Base-by-base conservation (phyloP, 2,888 invertebrate species). In the Belgica antarctica region DNA sequence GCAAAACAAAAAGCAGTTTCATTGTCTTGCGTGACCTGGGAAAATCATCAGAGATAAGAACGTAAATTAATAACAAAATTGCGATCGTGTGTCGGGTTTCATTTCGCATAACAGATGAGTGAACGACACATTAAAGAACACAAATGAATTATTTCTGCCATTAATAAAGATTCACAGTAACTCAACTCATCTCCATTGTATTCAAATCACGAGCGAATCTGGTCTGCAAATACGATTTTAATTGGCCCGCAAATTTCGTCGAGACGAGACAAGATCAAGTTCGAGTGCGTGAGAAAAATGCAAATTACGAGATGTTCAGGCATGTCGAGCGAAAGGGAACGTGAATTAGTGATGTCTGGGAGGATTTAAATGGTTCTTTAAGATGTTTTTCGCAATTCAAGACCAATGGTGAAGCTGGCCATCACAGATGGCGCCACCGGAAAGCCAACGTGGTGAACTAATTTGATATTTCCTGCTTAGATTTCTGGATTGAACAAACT, bases 261-360 rank as follows among this genome's bases (percentile, higher is more conserved):
- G 15, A 10, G 46, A 7, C 46, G 46, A 46, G 15, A 46, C 46
- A 46, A 46, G n/a, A n/a, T 46, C 46, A 46, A 46, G 46, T n/a
- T 46, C 52, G 12, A 17, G 22, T 17, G 52, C 52, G 52, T 52
- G 52, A 52, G 52, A 52, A 52, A 52, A 52, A 46, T 46, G 8
- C 15, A 46, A 46, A 46, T 46, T n/a, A n/a, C n/a, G n/a, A n/a
- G n/a, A n/a, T n/a, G n/a, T n/a, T n/a, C 34, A 34, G 34, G 7
- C 12, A 34, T 34, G 12, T 34, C 34, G 34, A n/a, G n/a, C n/a
- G 34, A 8, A 12, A 34, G 7, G 34, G 34, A 34, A 34, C 34
- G 34, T 34, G n/a, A n/a, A n/a, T 12, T 34, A 34, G 7, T 34
- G 34, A 34, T n/a, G n/a, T n/a, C n/a, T n/a, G 34, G 7, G 12